Conservation (phyloP, 2,797 vertebrate species). For the Cercopithecus diana region DNA sequence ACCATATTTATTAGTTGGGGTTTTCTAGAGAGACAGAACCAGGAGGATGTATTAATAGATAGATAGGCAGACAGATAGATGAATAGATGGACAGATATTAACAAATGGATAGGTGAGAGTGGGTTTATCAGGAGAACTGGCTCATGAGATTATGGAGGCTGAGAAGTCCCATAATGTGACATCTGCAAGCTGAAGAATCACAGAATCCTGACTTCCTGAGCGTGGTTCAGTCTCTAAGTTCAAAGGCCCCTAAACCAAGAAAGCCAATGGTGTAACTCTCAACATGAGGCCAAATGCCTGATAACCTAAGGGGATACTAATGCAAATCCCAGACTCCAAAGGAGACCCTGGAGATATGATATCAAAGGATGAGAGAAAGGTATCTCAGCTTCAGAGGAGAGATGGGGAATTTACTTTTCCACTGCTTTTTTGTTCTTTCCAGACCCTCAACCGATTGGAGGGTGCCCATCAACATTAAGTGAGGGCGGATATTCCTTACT, state of each 20-base stretch:
- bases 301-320: background rate
- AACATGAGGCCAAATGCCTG: background rate
- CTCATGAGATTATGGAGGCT: background rate
- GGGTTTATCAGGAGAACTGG: background rate
- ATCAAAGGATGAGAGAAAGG: background rate
- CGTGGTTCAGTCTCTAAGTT: background rate
- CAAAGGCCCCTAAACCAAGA: background rate
- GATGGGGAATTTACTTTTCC: background rate
- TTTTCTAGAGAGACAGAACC: background rate
- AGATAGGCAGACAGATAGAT: background rate
- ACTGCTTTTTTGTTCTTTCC: too few species aligned
- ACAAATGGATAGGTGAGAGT: background rate
- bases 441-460: background rate
- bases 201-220: background rate
- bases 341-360: background rate
- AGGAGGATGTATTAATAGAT: background rate
- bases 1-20: background rate
- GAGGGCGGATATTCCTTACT: background rate
- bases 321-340: background rate
- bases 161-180: background rate
- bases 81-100: too few species aligned
- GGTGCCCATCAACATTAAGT: rapidly evolving
- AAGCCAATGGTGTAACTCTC: background rate
- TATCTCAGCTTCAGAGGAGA: background rate
- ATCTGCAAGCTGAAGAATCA: background rate